A percentile compares a stretch with the other conserved stretches of the same genome.
Evolutionary conservation across 2,797 vertebrate species (phyloP).

Genomic region (Gadopsis bispinosus): DNA sequence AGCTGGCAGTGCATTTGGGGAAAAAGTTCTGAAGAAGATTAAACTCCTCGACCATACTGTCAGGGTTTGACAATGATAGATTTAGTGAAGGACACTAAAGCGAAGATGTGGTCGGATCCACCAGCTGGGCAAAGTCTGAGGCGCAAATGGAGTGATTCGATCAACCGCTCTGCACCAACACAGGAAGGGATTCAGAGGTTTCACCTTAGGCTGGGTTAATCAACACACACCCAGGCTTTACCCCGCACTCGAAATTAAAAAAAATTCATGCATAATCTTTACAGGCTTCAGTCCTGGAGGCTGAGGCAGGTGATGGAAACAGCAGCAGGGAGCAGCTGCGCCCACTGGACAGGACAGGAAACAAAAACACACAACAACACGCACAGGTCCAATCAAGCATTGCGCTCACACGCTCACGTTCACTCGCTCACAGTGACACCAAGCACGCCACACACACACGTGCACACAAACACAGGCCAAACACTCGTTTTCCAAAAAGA

Average conservation of each 20-base stretch:
- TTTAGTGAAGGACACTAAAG: constrained; percentile 34
- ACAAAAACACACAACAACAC: constrained; percentile 30
- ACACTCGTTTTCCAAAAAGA: constrained; percentile 27
- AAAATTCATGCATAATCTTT: constrained; percentile 76
- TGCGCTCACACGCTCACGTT: constrained; percentile 33
- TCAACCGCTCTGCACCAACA: constrained; percentile 55
- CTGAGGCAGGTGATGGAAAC: constrained; percentile 59
- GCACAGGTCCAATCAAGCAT: constrained; percentile 23
- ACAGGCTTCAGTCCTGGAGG: constrained; percentile 64
- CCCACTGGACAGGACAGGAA: constrained; percentile 47
- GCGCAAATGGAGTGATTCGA: constrained; percentile 63
- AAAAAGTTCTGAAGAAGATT: constrained; percentile 21
- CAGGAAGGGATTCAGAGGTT: constrained; percentile 28
- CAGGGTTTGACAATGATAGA: constrained; percentile 19
- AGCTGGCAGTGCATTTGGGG: constrained; percentile 75
- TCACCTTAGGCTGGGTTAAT: constrained; percentile 44
- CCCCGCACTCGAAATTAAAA: constrained; percentile 57
- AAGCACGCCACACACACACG: constrained; percentile 35
- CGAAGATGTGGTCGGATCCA: constrained; percentile 13
- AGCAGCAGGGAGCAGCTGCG: constrained; percentile 31
- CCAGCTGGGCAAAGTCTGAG: constrained; percentile 38
- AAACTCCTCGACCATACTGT: constrained; percentile 19
- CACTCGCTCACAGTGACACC: constrained; percentile 54
- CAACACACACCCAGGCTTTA: constrained; percentile 34
- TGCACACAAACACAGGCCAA: constrained; percentile 47